Conservation (phyloP, 2,113 vertebrate genomes). For the Salvelinus fontinalis region DNA sequence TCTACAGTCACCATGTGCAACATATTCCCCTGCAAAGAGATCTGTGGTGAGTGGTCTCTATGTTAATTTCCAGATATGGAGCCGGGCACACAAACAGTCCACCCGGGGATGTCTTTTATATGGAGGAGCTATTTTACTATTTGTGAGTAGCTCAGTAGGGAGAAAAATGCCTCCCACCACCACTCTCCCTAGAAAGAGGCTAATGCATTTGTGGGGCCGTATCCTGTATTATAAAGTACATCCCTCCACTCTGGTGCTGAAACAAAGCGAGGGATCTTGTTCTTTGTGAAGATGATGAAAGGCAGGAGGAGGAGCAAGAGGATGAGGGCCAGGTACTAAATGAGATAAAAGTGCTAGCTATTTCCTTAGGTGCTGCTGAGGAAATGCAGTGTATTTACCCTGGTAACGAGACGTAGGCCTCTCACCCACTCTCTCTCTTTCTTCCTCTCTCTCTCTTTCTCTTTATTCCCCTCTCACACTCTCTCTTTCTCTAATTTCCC, state of each 20-base stretch:
- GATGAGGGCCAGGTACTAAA: not conserved
- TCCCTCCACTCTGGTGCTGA: conserved; percentile 5
- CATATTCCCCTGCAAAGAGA: not conserved
- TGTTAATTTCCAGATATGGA: not conserved
- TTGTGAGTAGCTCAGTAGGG: not conserved
- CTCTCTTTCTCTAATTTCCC: not conserved
- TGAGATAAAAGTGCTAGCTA: not conserved
- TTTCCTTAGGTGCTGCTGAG: not conserved
- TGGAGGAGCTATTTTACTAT: conserved; percentile 15
- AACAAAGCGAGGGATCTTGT: conserved; percentile 17
- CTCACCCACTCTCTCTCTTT: not conserved
- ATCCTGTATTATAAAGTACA: conserved; percentile 5
- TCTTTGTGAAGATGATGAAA: not conserved
- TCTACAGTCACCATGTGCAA: conserved; percentile 14
- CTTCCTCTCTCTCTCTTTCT: not conserved
- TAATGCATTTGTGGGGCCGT: not conserved
- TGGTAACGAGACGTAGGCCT: not conserved
- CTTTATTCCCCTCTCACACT: not conserved
- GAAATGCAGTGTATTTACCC: not conserved
- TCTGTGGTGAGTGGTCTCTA: not conserved
- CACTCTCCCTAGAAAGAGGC: not conserved
- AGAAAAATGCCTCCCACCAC: not conserved
- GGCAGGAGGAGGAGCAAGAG: not conserved
- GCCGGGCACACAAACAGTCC: not conserved
- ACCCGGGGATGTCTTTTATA: not conserved